These are phyloP conservation scores for Callospermophilus lateralis DNA, from an alignment of 2,113 vertebrate species.

Conservation along the genomic window DNA sequence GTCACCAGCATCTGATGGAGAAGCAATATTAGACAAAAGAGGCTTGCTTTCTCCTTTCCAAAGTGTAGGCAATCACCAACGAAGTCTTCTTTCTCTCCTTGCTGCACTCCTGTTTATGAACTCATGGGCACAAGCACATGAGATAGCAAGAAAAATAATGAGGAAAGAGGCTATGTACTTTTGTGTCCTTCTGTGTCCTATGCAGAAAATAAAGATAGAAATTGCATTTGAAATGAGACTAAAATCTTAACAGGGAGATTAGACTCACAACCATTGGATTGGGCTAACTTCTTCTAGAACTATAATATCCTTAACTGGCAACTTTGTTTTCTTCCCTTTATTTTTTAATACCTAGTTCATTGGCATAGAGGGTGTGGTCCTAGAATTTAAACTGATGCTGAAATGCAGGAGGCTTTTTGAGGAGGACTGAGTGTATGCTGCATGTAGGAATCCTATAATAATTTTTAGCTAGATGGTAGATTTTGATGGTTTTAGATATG, in stretches of 20 bases:
- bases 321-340: constrained; percentile 9
- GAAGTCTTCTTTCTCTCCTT: neutral
- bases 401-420: neutral
- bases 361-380: neutral
- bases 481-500: neutral
- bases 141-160: neutral
- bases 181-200: neutral
- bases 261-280: neutral
- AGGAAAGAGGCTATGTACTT: neutral
- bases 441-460: neutral
- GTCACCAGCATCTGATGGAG: neutral
- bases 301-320: neutral
- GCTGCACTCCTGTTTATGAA: neutral
- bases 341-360: neutral
- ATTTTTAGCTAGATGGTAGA: neutral
- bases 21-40: neutral
- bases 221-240: neutral
- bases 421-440: neutral
- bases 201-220: neutral
- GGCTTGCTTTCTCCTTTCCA: neutral
- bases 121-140: neutral
- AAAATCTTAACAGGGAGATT: neutral
- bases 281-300: neutral
- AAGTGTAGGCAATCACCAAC: neutral
- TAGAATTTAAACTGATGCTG: neutral